phyloP scores from a whole-genome alignment of 2,888 invertebrate genomes.

The Rhabditoides inermis region DNA sequence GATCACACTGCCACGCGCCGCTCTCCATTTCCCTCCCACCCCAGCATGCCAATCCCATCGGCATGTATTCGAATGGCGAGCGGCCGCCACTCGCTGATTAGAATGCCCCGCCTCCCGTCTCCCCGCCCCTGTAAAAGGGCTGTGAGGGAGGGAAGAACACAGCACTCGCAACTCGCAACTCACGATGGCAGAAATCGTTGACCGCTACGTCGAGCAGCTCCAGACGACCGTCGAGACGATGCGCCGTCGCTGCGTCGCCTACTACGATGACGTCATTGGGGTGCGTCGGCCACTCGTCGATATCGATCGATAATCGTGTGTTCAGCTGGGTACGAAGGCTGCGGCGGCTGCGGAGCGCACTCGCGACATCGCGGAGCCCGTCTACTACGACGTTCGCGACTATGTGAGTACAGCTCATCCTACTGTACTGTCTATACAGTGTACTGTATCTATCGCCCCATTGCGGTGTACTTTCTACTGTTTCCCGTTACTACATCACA shows the following conservation, averaged over 20 bases:
- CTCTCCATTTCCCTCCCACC: no score
- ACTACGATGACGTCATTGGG: neutral
- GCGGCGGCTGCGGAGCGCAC: slow-evolving; percentile 16
- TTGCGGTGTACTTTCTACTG: no score
- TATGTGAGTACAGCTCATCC: slow-evolving; percentile 12
- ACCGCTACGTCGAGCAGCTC: slow-evolving; percentile 41
- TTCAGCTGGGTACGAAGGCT: neutral
- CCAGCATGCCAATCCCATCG: no score
- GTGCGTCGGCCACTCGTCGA: neutral
- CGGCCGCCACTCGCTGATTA: no score
- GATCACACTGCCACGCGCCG: no score
- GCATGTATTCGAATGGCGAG: no score
- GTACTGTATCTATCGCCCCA: no score
- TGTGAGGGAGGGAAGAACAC: no score
- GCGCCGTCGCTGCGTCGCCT: slow-evolving; percentile 26
- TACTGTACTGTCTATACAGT: neutral
- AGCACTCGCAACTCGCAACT: no score
- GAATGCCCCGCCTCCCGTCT: no score
- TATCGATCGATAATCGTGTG: neutral
- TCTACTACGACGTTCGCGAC: slow-evolving; percentile 24
- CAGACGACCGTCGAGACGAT: slow-evolving; percentile 44
- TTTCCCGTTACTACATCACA: neutral
- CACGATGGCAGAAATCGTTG: slow-evolving; percentile 31
- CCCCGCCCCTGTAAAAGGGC: no score
- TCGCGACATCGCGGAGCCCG: slow-evolving; percentile 25